Base-by-base conservation (phyloP, 2,113 vertebrate genomes). In the Bubo blakistoni region DNA sequence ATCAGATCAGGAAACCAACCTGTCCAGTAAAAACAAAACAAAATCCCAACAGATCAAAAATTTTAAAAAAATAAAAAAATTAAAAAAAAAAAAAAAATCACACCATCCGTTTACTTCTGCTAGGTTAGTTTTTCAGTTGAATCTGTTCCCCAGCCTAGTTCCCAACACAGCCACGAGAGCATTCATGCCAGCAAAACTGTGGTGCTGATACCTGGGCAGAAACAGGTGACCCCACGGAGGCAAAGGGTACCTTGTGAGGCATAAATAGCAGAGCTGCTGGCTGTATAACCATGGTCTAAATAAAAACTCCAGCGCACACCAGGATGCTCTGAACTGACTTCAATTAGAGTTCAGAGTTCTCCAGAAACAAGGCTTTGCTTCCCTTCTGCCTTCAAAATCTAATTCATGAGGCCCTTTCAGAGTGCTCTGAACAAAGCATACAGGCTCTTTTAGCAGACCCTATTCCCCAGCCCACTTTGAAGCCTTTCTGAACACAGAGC, bases 241-340 rank as follows among this genome's bases (percentile, higher is more conserved):
- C 20, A 90, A 72, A 85, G 44, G 24, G 36, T 5, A 57, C 52
- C 38, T 63, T 59, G 57, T 2, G 2, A 92, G 26, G 49, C 40
- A 90, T 22, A 66, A 84, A 89, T 13, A 96, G 65, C 44, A 89
- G 52, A 90, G 94, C 61, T 85, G 61, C 40, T 47, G 18, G 36
- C 46, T 52, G 16, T 30, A 36, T 26, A 89, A 40, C 84, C n/a
- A 16, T 0, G 4, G 36, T 12, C 91, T 76, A 86, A 95, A 91
- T 57, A 92, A 76, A 92, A 85, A 62, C 76, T 78, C 25, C 63
- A 79, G 58, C 38, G 87, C 30, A 0, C 70, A 90, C 34, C 27
- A 80, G 73, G 81, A 87, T 83, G 91, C 80, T 91, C 83, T 89
- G 63, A 97, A 81, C 36, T 25, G 18, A 83, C 58, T 80, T 86